Evolutionary conservation across 2,113 vertebrate species (phyloP).

Genomic region (Phalacrocorax carbo): DNA sequence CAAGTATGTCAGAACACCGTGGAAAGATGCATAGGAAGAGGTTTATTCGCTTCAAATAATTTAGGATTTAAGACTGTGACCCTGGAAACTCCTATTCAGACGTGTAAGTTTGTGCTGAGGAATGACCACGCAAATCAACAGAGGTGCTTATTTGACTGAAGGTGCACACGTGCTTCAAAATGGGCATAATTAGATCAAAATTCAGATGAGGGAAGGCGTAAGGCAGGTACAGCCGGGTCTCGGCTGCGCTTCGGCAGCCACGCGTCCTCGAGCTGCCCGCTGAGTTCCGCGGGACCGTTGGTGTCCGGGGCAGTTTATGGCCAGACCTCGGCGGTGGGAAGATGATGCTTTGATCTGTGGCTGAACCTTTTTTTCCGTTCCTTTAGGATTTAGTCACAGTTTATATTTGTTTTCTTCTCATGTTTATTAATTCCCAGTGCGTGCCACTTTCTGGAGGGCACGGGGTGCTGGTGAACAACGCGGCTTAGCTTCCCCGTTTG

Average conservation of each 20-base stretch:
- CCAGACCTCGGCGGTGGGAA: background rate
- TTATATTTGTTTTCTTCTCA: background rate
- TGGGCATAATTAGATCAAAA: background rate
- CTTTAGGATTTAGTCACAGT: background rate
- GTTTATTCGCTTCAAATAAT: background rate
- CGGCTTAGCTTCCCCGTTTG: background rate
- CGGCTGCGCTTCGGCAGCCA: background rate
- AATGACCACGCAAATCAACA: background rate
- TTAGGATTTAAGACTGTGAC: background rate
- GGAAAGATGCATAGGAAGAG: background rate
- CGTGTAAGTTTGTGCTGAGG: background rate
- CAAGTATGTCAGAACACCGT: background rate
- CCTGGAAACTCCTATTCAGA: background rate
- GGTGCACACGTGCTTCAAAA: fast-evolving
- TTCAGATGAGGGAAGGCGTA: background rate
- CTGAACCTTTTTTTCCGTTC: background rate
- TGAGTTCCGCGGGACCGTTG: fast-evolving
- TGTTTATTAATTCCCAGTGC: background rate
- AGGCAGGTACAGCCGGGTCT: fast-evolving
- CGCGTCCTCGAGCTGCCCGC: fast-evolving
- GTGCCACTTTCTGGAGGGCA: background rate
- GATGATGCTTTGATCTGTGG: background rate
- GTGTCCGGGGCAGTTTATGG: background rate
- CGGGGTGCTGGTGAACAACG: background rate
- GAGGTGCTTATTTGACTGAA: background rate